These are phyloP conservation scores for Machaerirhynchus nigripectus DNA, from an alignment of 2,113 vertebrate species.

Conservation along the genomic window DNA sequence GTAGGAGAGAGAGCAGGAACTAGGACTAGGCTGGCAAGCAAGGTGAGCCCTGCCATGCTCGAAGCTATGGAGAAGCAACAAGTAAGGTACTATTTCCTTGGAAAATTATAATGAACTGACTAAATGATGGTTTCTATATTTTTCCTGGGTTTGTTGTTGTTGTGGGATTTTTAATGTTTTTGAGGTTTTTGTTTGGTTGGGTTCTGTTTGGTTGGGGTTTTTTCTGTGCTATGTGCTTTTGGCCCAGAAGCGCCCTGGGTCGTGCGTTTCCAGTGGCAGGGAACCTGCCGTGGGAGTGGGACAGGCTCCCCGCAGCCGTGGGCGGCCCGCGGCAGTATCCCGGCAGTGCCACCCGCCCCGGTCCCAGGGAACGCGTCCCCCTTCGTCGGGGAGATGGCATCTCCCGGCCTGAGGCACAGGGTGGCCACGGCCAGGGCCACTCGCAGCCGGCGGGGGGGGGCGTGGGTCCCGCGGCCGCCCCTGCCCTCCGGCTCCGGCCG, in stretches of 20 bases:
- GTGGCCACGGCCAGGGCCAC: neutral
- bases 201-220: neutral
- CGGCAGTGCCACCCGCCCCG: neutral
- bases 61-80: neutral
- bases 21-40: neutral
- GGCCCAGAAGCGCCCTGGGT: fast-evolving
- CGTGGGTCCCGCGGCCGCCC: neutral
- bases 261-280: neutral
- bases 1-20: neutral
- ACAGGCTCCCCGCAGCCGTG: neutral
- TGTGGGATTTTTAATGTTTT: neutral
- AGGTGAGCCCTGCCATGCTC: neutral
- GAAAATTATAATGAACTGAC: neutral
- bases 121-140: fast-evolving
- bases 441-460: too few relatives aligned
- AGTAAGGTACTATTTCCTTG: fast-evolving
- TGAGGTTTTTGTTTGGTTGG: neutral
- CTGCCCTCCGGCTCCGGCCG: neutral
- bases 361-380: neutral
- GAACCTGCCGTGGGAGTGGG: neutral
- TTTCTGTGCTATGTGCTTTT: neutral
- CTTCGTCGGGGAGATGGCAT: neutral
- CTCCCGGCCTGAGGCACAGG: neutral
- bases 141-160: neutral
- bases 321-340: neutral